Conservation (phyloP, 92 coral and sea anemone genomes). For the Bergia sp. region DNA sequence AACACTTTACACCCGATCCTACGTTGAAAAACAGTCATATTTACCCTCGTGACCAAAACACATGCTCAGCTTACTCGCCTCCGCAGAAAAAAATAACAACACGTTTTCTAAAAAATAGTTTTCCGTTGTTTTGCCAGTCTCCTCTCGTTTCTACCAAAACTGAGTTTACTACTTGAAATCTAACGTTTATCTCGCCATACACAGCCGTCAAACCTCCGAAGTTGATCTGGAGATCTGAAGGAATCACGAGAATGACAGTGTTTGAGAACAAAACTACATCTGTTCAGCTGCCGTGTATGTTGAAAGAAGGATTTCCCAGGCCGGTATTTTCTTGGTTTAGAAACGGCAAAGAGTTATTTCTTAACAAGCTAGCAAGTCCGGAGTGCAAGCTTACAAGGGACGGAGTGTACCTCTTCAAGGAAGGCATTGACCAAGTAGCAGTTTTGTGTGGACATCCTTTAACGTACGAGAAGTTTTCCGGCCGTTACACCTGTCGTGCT, state of each 20-base stretch:
- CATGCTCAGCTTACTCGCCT: too few relatives aligned
- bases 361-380: conserved; percentile 19
- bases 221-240: conserved; percentile 17
- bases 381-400: conserved; percentile 12
- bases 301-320: conserved; percentile 14
- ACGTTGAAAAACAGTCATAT: too few relatives aligned
- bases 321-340: conserved; percentile 12
- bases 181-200: not conserved
- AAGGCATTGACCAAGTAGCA: not conserved
- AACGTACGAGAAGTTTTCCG: conserved; percentile 7
- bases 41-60: too few relatives aligned
- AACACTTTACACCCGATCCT: too few relatives aligned
- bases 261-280: not conserved
- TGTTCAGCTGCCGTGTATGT: not conserved
- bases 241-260: not conserved
- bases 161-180: not conserved
- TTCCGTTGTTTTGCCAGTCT: too few relatives aligned
- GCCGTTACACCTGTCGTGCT: conserved; percentile 17
- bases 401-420: not conserved
- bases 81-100: too few relatives aligned
- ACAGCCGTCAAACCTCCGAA: conserved; percentile 23
- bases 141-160: too few relatives aligned
- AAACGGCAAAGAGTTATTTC: not conserved
- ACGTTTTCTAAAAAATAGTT: too few relatives aligned
- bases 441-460: conserved; percentile 26